phyloP scores from a whole-genome alignment of 2,888 invertebrate species.

The Rhaphigaster nebulosa region DNA sequence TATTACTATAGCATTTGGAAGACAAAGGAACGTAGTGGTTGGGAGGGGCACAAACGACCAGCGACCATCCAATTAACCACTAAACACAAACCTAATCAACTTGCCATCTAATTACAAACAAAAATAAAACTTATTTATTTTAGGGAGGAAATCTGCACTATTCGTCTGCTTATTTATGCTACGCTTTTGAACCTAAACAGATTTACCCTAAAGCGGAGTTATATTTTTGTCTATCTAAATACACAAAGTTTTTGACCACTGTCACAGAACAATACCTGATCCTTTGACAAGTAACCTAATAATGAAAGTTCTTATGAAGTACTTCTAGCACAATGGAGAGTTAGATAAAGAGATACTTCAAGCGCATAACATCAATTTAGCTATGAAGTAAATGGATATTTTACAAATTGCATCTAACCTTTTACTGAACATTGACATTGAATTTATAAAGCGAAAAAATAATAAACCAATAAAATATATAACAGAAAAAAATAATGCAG shows the following conservation, averaged over 20 bases:
- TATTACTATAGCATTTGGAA: not conserved
- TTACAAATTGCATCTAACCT: too few species aligned
- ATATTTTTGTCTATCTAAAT: not conserved
- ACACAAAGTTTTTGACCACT: not conserved
- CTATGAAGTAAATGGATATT: not conserved
- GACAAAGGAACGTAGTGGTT: not conserved
- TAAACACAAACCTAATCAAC: slow-evolving; percentile 12
- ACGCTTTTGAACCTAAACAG: not conserved
- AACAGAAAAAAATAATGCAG: too few species aligned
- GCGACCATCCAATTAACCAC: not conserved
- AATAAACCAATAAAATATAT: too few species aligned
- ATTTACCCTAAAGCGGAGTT: not conserved
- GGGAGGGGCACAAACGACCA: not conserved
- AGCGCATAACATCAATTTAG: not conserved
- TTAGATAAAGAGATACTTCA: too few species aligned
- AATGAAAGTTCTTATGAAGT: not conserved
- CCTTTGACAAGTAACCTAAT: not conserved
- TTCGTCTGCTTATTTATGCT: slow-evolving; percentile 16
- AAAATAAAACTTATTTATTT: slow-evolving; percentile 36
- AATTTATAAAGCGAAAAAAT: too few species aligned
- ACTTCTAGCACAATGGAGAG: not conserved
- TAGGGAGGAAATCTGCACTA: not conserved
- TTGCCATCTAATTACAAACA: slow-evolving; percentile 29
- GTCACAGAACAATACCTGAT: not conserved
- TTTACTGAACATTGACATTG: too few species aligned